Percentiles rank a stretch among this genome's conserved stretches.
Conservation (phyloP, 2,113 vertebrate species). For the Datnioides undecimradiatus region DNA sequence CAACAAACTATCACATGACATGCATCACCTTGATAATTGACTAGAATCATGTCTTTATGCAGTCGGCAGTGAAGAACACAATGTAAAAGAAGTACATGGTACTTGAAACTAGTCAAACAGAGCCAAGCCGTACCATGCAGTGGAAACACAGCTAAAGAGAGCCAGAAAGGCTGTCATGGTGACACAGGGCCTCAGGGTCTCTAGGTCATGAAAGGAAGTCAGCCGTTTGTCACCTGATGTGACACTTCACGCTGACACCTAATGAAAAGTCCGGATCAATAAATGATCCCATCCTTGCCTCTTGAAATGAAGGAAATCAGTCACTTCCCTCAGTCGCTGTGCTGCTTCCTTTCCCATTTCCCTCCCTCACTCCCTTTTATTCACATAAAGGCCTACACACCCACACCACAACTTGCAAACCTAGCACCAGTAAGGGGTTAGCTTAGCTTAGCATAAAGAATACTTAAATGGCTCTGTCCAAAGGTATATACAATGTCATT, state of each 20-base stretch:
- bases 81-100: no score
- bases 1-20: no score
- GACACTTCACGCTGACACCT: slow-evolving; percentile 74
- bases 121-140: no score
- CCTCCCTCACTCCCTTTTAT: background rate
- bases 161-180: slow-evolving; percentile 8
- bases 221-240: slow-evolving; percentile 71
- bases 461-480: background rate
- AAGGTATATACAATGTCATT: no score
- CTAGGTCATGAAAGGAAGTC: slow-evolving; percentile 42
- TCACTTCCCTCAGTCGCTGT: slow-evolving; percentile 68
- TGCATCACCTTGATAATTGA: no score
- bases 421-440: background rate
- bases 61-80: no score
- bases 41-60: no score
- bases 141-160: slow-evolving; percentile 41
- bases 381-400: slow-evolving; percentile 9
- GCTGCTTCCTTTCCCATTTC: slow-evolving; percentile 14
- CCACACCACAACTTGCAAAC: background rate
- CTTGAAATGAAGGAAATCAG: slow-evolving; percentile 82
- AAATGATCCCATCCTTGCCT: slow-evolving; percentile 78
- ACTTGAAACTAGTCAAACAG: no score
- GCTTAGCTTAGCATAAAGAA: slow-evolving; percentile 2
- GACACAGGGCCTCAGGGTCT: slow-evolving; percentile 45
- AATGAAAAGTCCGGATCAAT: slow-evolving; percentile 83